Evolutionary conservation across 2,888 invertebrate genomes (phyloP).

Genomic region (Hemithea aestivaria): DNA sequence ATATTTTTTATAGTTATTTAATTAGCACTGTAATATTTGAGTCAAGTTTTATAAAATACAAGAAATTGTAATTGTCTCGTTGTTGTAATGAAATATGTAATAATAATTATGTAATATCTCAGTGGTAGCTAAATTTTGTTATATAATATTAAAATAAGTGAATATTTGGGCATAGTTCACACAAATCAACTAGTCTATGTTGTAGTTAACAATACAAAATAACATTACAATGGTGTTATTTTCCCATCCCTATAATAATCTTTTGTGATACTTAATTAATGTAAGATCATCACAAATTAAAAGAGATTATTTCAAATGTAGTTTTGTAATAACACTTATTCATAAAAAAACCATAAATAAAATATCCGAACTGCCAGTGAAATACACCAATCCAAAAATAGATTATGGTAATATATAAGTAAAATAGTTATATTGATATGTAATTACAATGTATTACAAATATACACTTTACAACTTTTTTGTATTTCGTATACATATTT

Average conservation of each 20-base stretch:
- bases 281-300: conserved; percentile 5
- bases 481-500: too few relatives aligned
- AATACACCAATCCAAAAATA: conserved; percentile 16
- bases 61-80: conserved; percentile 5
- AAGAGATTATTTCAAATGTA: too few relatives aligned
- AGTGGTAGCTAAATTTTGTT: conserved; percentile 50
- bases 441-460: conserved; percentile 6
- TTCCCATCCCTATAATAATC: background rate
- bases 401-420: background rate
- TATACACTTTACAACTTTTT: background rate
- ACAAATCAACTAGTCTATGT: conserved; percentile 68
- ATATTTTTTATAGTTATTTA: background rate
- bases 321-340: background rate
- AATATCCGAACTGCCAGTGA: conserved; percentile 10
- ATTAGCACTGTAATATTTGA: background rate
- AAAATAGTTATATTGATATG: background rate
- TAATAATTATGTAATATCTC: conserved; percentile 30
- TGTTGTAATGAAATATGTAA: too few relatives aligned
- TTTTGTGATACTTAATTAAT: background rate
- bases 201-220: conserved; percentile 31
- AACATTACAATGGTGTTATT: conserved; percentile 7
- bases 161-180: conserved; percentile 41
- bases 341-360: too few relatives aligned
- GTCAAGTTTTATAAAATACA: too few relatives aligned
- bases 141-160: conserved; percentile 25